A percentile compares a stretch with the other conserved stretches of the same genome.
Conservation (phyloP, 2,888 invertebrate genomes). For the Archips xylosteana region DNA sequence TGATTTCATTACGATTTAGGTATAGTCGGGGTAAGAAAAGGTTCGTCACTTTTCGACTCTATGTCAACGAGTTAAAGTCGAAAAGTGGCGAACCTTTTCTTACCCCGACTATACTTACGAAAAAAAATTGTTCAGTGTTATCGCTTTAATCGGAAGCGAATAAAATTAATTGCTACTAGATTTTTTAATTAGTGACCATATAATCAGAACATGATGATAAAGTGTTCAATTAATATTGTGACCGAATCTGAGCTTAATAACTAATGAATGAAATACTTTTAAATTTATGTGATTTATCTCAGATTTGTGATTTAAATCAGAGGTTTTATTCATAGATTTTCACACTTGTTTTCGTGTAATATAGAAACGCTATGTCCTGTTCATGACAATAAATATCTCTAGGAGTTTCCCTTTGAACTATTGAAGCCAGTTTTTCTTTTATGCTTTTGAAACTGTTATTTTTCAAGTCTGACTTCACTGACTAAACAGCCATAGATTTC, state of each 20-base stretch:
- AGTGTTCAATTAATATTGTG: background rate
- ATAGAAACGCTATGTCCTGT: background rate
- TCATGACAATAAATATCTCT: background rate
- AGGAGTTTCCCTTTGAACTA: background rate
- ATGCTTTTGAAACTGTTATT: slow-evolving; percentile 20
- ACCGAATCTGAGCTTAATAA: background rate
- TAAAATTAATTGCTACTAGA: slow-evolving; percentile 20
- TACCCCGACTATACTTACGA: too few species aligned
- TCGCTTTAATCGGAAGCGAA: background rate
- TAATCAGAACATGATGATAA: slow-evolving; percentile 9
- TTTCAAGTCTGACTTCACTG: slow-evolving; percentile 22
- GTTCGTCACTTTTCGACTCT: too few species aligned
- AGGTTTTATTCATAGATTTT: background rate
- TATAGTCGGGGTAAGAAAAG: too few species aligned
- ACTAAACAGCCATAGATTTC: slow-evolving; percentile 25
- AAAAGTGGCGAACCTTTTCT: too few species aligned
- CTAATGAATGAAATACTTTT: background rate
- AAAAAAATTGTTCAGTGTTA: background rate
- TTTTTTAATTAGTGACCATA: background rate
- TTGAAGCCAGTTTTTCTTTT: slow-evolving; percentile 6
- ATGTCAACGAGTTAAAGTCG: too few species aligned
- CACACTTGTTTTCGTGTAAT: background rate
- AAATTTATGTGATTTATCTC: too few species aligned
- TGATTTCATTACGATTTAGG: too few species aligned
- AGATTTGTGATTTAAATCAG: too few species aligned